Evolutionary conservation across 2,797 vertebrate species (phyloP).

Genomic region (Anabacerthia variegaticeps): DNA sequence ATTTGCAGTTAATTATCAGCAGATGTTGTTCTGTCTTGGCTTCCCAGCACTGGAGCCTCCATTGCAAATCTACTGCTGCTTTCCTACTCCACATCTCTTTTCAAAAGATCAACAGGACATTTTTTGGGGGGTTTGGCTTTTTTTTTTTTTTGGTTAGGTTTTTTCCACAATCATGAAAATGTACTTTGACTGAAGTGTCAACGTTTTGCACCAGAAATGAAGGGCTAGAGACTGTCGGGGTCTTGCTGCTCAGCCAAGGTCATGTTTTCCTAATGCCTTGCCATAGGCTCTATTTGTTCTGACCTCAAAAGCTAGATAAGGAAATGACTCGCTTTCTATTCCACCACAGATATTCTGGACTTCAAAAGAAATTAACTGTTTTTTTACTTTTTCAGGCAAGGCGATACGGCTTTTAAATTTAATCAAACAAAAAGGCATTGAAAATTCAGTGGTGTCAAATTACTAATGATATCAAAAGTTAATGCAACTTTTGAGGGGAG

Average conservation of each 20-base stretch:
- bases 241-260: slow-evolving; percentile 25
- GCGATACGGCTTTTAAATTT: background rate
- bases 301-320: slow-evolving; percentile 50
- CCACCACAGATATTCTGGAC: slow-evolving; percentile 2
- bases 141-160: too few species aligned
- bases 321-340: background rate
- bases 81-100: background rate
- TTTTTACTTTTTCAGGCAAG: background rate
- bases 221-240: background rate
- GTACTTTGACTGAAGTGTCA: slow-evolving; percentile 24
- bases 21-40: background rate
- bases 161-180: background rate
- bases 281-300: slow-evolving; percentile 62
- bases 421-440: background rate
- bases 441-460: background rate
- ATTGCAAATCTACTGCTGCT: background rate
- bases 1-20: background rate
- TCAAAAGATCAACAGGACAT: background rate
- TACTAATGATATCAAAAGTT: background rate
- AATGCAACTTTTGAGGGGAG: background rate
- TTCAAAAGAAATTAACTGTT: slow-evolving; percentile 25
- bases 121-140: too few species aligned
- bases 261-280: slow-evolving; percentile 48
- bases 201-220: background rate
- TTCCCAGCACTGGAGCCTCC: background rate